Evolutionary conservation across 2,113 vertebrate species (phyloP).

Genomic region (Labrus mixtus): DNA sequence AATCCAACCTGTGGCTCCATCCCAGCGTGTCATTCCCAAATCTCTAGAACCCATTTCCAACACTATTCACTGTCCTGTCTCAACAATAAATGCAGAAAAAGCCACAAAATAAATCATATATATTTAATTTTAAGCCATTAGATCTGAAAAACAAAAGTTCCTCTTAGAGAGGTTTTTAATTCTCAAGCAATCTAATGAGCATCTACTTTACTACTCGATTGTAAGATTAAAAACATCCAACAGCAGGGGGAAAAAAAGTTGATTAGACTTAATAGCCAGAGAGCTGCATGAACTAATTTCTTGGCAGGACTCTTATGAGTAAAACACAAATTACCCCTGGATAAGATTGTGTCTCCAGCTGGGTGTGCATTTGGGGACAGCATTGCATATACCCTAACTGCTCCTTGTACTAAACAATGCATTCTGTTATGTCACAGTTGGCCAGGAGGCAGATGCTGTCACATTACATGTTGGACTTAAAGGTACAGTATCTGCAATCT

Average conservation of each 20-base stretch:
- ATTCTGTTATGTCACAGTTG: not conserved
- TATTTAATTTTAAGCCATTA: too few relatives aligned
- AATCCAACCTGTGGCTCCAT: too few relatives aligned
- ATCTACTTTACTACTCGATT: conserved; percentile 34
- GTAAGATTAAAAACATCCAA: conserved; percentile 34
- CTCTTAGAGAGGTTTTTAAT: too few relatives aligned
- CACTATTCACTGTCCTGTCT: too few relatives aligned
- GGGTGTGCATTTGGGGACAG: conserved; percentile 5
- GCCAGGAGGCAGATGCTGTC: not conserved
- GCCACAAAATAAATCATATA: too few relatives aligned
- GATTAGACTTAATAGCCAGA: conserved; percentile 4
- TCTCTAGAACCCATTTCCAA: too few relatives aligned
- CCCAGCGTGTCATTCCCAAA: too few relatives aligned
- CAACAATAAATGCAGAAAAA: too few relatives aligned
- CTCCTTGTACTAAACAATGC: not conserved
- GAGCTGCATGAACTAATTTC: conserved; percentile 13
- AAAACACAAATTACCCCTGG: conserved; percentile 24
- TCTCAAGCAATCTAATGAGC: conserved; percentile 36
- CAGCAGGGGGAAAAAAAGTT: conserved; percentile 6
- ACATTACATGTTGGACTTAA: not conserved
- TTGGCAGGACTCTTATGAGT: conserved; percentile 10
- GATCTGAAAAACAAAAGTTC: too few relatives aligned
- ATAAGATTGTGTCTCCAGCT: conserved; percentile 18
- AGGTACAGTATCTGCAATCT: too few relatives aligned
- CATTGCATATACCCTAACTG: not conserved